These are phyloP conservation scores for Xanthostigma xanthostigma DNA, from an alignment of 2,888 invertebrate genomes.

Conservation along the genomic window DNA sequence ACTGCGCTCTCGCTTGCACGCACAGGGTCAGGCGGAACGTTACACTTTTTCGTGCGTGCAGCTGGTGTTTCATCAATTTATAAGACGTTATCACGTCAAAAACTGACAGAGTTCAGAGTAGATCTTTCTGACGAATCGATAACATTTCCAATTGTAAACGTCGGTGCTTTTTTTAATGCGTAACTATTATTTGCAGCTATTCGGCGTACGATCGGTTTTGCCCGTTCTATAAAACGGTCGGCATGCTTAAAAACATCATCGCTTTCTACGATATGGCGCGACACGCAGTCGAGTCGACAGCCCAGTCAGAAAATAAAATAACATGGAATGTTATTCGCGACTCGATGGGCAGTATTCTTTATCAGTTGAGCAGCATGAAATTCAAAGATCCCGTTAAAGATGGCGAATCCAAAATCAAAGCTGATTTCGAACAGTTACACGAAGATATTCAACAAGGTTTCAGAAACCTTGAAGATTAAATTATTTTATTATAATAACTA, in stretches of 20 bases:
- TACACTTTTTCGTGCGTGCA: no score
- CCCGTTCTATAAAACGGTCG: conserved; percentile 99
- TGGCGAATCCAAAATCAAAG: conserved; percentile 92
- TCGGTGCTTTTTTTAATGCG: not conserved
- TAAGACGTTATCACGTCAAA: no score
- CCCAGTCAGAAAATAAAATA: conserved; percentile 97
- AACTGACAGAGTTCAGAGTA: not conserved
- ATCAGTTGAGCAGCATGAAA: conserved; percentile 97
- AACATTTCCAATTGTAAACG: not conserved
- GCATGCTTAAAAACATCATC: conserved; percentile 97
- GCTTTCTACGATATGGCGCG: conserved; percentile 96
- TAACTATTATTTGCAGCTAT: conserved; percentile 37
- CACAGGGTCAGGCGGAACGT: no score
- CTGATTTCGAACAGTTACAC: conserved; percentile 90
- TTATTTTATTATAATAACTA: conserved; percentile 7
- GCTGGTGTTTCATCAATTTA: no score
- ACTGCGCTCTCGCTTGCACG: no score
- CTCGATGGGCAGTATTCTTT: conserved; percentile 89
- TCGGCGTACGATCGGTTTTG: conserved; percentile 94
- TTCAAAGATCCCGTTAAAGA: conserved; percentile 99
- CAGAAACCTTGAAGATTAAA: conserved; percentile 95
- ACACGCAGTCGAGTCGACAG: conserved; percentile 95
- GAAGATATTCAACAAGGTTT: conserved; percentile 97
- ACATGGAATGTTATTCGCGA: conserved; percentile 98
- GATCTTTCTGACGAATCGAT: no score